phyloP scores from a whole-genome alignment of 2,113 vertebrate genomes.

The Pongo abelii region DNA sequence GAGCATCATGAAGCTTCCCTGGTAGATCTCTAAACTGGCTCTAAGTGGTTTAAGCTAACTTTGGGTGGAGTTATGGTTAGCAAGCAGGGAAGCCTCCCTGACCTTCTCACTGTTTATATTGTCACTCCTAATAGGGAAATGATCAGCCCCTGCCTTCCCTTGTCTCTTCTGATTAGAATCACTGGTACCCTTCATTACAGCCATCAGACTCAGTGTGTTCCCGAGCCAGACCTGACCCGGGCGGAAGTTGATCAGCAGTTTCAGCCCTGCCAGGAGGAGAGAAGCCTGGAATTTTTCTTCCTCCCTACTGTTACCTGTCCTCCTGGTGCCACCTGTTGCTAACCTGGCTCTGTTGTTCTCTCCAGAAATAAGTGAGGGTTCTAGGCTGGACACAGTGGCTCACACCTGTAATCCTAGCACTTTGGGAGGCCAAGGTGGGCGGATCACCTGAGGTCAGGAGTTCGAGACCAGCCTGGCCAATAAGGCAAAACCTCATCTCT shows the following conservation, averaged over 20 bases:
- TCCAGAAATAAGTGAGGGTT: not conserved
- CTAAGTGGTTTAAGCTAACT: not conserved
- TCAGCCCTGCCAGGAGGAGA: not conserved
- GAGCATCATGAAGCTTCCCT: not conserved
- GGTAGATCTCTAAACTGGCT: not conserved
- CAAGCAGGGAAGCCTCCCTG: not conserved
- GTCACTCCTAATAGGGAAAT: constrained; percentile 25
- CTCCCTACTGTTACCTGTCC: not conserved
- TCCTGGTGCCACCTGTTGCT: not conserved
- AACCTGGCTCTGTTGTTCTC: not conserved
- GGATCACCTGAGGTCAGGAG: no score
- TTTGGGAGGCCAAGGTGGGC: no score
- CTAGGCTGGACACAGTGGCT: no score
- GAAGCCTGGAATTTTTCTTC: not conserved
- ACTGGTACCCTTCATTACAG: not conserved
- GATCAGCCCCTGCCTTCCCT: not conserved
- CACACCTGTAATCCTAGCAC: no score
- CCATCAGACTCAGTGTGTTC: not conserved
- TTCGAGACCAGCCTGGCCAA: no score
- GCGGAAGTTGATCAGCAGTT: not conserved
- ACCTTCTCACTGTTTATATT: not conserved
- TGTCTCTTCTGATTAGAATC: constrained; percentile 43
- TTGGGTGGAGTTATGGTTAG: not conserved
- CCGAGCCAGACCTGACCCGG: not conserved
- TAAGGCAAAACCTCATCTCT: no score